Conservation (phyloP, 2,888 invertebrate genomes). For the Caenorhabditis imperialis region DNA sequence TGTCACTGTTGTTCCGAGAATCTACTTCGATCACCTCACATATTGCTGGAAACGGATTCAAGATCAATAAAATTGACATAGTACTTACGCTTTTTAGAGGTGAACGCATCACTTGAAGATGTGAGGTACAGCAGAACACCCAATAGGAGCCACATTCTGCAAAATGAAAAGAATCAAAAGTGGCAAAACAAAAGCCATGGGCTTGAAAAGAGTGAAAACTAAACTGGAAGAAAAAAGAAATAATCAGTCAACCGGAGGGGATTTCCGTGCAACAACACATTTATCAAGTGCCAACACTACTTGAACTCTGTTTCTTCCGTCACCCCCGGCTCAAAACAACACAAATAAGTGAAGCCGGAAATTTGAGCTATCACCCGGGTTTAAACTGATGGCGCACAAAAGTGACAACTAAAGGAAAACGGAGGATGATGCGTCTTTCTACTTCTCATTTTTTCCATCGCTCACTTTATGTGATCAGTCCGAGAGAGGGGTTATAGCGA, state of each 20-base stretch:
- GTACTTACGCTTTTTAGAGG: too few species aligned
- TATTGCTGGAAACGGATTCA: slow-evolving; percentile 14
- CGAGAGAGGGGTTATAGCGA: slow-evolving; percentile 31
- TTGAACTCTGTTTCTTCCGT: slow-evolving; percentile 18
- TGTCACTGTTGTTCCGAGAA: slow-evolving; percentile 34
- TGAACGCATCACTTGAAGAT: too few species aligned
- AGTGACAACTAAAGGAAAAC: slow-evolving; percentile 27
- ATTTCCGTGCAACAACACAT: slow-evolving; percentile 46
- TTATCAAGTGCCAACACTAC: slow-evolving; percentile 31
- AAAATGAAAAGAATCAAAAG: too few species aligned
- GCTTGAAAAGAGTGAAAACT: too few species aligned
- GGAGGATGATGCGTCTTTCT: slow-evolving; percentile 25
- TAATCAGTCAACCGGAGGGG: slow-evolving; percentile 34
- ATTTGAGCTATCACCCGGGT: slow-evolving; percentile 4
- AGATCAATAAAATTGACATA: slow-evolving; percentile 13
- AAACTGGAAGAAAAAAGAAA: too few species aligned
- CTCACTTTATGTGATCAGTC: slow-evolving; percentile 39
- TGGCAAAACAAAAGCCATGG: too few species aligned
- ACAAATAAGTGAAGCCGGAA: slow-evolving; percentile 22
- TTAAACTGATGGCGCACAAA: slow-evolving; percentile 12
- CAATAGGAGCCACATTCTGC: too few species aligned
- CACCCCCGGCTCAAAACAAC: slow-evolving; percentile 6
- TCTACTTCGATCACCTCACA: slow-evolving; percentile 50
- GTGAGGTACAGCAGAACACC: too few species aligned
- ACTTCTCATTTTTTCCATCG: slow-evolving; percentile 9